A percentile compares a stretch with the other conserved stretches of the same genome.
These are phyloP conservation scores for Monodelphis domestica DNA, from an alignment of 2,797 vertebrate species.

Conservation along the genomic window DNA sequence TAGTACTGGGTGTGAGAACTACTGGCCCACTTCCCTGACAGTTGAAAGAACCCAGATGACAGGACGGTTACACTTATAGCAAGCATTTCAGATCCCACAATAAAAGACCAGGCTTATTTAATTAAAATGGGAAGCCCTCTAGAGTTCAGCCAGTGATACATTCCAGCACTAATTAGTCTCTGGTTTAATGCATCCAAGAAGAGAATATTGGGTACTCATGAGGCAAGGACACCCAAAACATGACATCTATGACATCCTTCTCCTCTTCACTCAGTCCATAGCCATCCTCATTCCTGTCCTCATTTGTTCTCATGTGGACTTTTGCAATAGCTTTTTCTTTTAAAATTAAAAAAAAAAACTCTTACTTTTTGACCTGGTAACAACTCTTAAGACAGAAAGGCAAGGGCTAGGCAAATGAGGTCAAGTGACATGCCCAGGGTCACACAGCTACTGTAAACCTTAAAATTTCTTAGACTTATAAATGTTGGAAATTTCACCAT, in stretches of 20 bases:
- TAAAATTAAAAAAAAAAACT: too few relatives aligned
- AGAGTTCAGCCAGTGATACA: slow-evolving; percentile 14
- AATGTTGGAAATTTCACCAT: too few relatives aligned
- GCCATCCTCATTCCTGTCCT: not conserved
- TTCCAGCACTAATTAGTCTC: not conserved
- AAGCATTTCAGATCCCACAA: not conserved
- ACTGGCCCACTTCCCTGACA: not conserved
- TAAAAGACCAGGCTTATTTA: not conserved
- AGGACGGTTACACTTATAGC: not conserved
- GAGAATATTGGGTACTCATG: slow-evolving; percentile 52
- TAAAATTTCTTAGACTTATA: too few relatives aligned
- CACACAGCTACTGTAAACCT: too few relatives aligned
- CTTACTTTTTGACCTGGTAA: too few relatives aligned
- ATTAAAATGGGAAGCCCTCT: not conserved
- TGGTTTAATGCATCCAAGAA: slow-evolving; percentile 43
- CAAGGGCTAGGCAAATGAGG: too few relatives aligned
- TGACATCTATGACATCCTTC: not conserved
- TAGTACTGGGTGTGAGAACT: not conserved
- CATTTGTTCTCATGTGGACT: not conserved
- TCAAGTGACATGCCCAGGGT: too few relatives aligned
- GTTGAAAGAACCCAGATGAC: not conserved
- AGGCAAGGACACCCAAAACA: slow-evolving; percentile 59
- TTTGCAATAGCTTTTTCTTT: not conserved
- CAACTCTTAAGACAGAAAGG: too few relatives aligned
- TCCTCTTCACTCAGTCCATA: not conserved